phyloP scores from a whole-genome alignment of 2,113 vertebrate species.

The Podarcis cretensis region DNA sequence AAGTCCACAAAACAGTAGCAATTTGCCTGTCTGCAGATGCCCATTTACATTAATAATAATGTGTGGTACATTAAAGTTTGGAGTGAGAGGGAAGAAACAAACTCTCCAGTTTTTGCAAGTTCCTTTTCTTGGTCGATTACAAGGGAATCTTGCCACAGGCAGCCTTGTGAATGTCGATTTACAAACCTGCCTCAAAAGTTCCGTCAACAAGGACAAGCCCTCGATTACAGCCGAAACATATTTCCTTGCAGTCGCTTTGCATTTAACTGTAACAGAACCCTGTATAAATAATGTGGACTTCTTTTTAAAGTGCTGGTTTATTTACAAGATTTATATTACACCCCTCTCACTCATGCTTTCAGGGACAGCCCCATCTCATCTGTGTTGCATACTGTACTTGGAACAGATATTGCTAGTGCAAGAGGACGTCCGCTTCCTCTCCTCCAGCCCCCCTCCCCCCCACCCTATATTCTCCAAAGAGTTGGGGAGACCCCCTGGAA shows the following conservation, averaged over 20 bases:
- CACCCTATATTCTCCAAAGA: too few species aligned
- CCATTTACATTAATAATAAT: not conserved
- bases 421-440: too few species aligned
- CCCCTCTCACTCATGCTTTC: too few species aligned
- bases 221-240: too few species aligned
- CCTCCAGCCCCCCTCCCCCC: too few species aligned
- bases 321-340: not conserved
- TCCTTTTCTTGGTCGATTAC: not conserved
- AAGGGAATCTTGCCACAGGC: not conserved
- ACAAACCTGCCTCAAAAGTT: not conserved
- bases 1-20: not conserved
- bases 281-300: not conserved
- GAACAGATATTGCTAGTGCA: too few species aligned
- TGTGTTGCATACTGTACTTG: too few species aligned
- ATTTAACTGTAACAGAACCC: not conserved
- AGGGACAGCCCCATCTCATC: too few species aligned
- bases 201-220: not conserved
- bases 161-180: not conserved
- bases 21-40: not conserved
- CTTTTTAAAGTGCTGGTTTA: not conserved
- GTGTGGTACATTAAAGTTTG: not conserved
- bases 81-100: not conserved
- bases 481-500: too few species aligned
- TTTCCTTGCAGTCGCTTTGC: not conserved
- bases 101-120: not conserved